Evolutionary conservation across 2,797 vertebrate genomes (phyloP).

Genomic region (Coendou prehensilis): DNA sequence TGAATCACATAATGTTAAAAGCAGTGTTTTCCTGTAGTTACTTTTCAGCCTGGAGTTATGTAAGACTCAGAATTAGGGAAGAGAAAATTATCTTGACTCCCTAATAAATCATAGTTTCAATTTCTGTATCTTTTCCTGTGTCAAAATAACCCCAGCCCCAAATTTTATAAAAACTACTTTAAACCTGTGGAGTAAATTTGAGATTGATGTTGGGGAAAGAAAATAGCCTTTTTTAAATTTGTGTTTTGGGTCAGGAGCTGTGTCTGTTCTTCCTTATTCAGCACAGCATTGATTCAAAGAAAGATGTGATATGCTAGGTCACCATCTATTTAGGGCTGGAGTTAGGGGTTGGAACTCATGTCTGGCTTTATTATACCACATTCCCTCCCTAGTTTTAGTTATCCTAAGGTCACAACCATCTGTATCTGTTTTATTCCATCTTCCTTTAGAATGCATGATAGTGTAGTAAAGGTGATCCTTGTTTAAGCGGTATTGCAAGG

Average conservation of each 20-base stretch:
- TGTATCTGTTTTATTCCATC: background rate
- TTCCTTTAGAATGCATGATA: background rate
- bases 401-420: background rate
- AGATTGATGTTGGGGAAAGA: background rate
- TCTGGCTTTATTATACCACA: background rate
- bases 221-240: background rate
- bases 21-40: background rate
- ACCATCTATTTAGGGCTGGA: background rate
- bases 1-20: background rate
- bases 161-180: slow-evolving; percentile 40
- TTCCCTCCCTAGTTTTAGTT: background rate
- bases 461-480: background rate
- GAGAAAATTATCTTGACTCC: slow-evolving; percentile 21
- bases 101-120: background rate
- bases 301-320: background rate
- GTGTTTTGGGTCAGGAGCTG: background rate
- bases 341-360: background rate
- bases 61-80: background rate
- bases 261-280: background rate
- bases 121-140: background rate
- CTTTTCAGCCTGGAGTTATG: background rate
- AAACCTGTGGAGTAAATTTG: background rate
- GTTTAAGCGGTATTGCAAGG: background rate
- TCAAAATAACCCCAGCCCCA: background rate
- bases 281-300: background rate